A percentile compares a stretch with the other conserved stretches of the same genome.
Conservation (phyloP, 2,797 vertebrate genomes). For the Adrianichthys oophorus region DNA sequence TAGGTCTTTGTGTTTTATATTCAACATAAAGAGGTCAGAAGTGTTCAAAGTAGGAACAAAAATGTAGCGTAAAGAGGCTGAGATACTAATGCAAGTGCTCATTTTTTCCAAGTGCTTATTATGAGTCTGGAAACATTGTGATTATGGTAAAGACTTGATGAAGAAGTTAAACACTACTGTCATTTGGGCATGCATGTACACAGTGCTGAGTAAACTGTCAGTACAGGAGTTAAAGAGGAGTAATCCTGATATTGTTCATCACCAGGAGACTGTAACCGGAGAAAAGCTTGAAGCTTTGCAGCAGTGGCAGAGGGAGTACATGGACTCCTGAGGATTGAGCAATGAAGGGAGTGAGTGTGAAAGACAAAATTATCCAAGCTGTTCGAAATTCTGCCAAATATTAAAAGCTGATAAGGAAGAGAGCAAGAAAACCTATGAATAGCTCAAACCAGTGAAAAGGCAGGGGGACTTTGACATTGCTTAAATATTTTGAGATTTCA, state of each 20-base stretch:
- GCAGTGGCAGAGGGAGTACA: constrained; percentile 16
- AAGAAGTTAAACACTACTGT: constrained; percentile 31
- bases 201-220: constrained; percentile 55
- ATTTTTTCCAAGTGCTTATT: constrained; percentile 18
- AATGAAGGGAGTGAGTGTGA: constrained; percentile 10
- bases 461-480: no score
- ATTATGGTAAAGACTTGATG: constrained; percentile 48
- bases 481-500: no score
- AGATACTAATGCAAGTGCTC: constrained; percentile 23
- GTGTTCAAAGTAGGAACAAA: not conserved
- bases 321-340: constrained; percentile 5
- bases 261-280: constrained; percentile 59
- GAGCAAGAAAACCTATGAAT: no score
- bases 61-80: not conserved
- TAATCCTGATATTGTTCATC: no score
- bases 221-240: constrained; percentile 2
- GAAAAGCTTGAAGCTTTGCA: constrained; percentile 47
- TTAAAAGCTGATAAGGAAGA: no score
- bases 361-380: no score
- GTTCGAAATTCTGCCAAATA: no score
- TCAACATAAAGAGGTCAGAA: constrained; percentile 25
- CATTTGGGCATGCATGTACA: not conserved
- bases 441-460: no score
- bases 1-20: constrained; percentile 43
- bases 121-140: constrained; percentile 26